phyloP scores from a whole-genome alignment of 1,140 invertebrate species.

The Drosophila asahinai region DNA sequence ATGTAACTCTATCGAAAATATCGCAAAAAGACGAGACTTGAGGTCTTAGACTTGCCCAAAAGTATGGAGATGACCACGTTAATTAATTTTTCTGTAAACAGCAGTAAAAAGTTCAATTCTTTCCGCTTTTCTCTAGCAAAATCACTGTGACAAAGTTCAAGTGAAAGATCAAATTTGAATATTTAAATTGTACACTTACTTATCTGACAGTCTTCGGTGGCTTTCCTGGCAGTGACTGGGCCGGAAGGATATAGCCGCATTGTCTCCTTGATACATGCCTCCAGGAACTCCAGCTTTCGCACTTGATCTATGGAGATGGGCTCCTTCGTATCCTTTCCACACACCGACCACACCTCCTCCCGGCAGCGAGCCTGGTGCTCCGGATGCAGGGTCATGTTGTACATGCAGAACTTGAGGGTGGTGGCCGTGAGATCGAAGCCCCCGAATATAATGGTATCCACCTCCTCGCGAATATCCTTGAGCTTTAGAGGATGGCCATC shows the following conservation, averaged over 20 bases:
- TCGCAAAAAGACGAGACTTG: too few relatives aligned
- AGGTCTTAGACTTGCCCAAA: too few relatives aligned
- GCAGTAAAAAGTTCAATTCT: too few relatives aligned
- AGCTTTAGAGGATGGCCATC: slow-evolving; percentile 86
- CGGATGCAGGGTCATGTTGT: slow-evolving; percentile 67
- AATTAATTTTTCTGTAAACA: too few relatives aligned
- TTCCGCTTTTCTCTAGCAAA: background rate
- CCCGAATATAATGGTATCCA: slow-evolving; percentile 90
- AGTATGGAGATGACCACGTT: too few relatives aligned
- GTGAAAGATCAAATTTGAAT: background rate
- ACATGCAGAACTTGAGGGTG: slow-evolving; percentile 65
- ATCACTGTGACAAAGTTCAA: background rate
- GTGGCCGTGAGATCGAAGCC: slow-evolving; percentile 72
- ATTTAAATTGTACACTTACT: slow-evolving; percentile 38
- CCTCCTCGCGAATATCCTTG: slow-evolving; percentile 88
- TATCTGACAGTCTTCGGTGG: slow-evolving; percentile 61
- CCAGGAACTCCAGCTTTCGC: slow-evolving; percentile 87
- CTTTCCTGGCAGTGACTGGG: slow-evolving; percentile 89
- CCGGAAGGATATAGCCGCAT: slow-evolving; percentile 93
- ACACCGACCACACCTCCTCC: slow-evolving; percentile 88
- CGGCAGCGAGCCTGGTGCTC: slow-evolving; percentile 86
- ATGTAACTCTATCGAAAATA: too few relatives aligned
- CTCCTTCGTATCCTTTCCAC: slow-evolving; percentile 84
- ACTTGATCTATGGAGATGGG: slow-evolving; percentile 86
- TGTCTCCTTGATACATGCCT: slow-evolving; percentile 88